Evolutionary conservation across 2,797 vertebrate genomes (phyloP).

Genomic region (Garrulus glandarius): DNA sequence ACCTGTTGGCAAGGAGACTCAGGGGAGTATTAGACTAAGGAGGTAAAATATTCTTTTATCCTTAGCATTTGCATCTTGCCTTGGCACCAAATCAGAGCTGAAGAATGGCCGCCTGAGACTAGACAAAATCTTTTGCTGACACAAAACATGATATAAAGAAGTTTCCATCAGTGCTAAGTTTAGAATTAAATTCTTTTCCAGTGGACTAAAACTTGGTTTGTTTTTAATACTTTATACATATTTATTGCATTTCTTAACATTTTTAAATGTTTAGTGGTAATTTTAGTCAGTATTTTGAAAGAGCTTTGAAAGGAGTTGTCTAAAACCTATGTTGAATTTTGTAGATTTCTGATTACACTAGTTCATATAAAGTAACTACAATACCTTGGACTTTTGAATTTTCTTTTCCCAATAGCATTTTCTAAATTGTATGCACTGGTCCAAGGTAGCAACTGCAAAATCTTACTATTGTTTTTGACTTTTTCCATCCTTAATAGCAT

Average conservation of each 20-base stretch:
- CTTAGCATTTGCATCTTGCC: neutral
- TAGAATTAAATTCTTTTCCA: neutral
- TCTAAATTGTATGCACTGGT: fast-evolving
- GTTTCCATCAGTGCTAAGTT: neutral
- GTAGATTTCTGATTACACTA: neutral
- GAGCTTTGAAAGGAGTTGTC: neutral
- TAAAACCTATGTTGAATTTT: neutral
- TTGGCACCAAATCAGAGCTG: neutral
- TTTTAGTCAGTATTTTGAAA: neutral
- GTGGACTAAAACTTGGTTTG: neutral
- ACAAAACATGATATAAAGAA: neutral
- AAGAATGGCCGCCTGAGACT: neutral
- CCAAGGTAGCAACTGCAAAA: neutral
- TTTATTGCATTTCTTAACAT: neutral
- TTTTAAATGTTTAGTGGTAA: neutral
- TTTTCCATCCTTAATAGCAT: neutral
- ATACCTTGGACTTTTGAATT: neutral
- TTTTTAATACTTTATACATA: neutral
- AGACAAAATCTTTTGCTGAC: neutral
- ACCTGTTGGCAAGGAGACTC: neutral
- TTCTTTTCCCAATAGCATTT: neutral
- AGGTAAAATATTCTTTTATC: neutral
- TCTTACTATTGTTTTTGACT: neutral
- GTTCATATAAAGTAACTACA: neutral
- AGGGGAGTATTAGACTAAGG: neutral